Base-by-base conservation (phyloP, 2,113 vertebrate genomes). In the Pongo abelii region DNA sequence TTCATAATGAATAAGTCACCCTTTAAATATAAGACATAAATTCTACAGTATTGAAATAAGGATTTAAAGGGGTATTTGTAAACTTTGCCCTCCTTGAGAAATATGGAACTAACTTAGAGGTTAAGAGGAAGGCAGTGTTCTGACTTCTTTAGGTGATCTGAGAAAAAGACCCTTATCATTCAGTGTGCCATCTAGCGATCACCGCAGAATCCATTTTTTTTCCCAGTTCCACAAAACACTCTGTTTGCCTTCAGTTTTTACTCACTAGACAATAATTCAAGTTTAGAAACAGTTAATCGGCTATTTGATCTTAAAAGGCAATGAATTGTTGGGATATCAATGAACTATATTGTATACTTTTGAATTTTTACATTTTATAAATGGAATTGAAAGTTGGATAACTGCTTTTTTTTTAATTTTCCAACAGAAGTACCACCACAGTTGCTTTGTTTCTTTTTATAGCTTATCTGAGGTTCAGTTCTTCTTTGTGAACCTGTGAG, bases 321-420 rank as follows among this genome's bases (percentile, higher is more conserved):
- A 2, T 91, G 30, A 95, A 48, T 86, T 84, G 9, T 38, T 64
- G 22, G 32, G 11, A 88, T 64, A 64, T n/a, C 77, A 85, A 8
- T 38, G 50, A 95, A 35, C 79, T 67, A 6, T 59, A 32, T 72
- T 81, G 52, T 59, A 8, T 52, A 84, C 59, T 88, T 90, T 40
- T 52, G 23, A 94, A 70, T 89, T 55, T 67, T 61, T 97, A 61
- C 70, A 16, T 52, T 93, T 97, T 78, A 27, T 69, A 61, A 93
- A 50, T 84, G 38, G 52, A 84, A 43, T 79, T 86, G 74, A 93
- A 94, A 83, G 38, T 77, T n/a, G 27, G 23, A 7, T 67, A 72
- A 30, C 13, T 59, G 40, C 13, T 32, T 79, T 32, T 32, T 69
- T 59, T 18, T 6, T 6, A 6, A 64, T 64, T 64, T 64, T 64